A percentile compares a stretch with the other conserved stretches of the same genome.
phyloP scores from a whole-genome alignment of 2,113 vertebrate species.

The Syngnathus floridae region DNA sequence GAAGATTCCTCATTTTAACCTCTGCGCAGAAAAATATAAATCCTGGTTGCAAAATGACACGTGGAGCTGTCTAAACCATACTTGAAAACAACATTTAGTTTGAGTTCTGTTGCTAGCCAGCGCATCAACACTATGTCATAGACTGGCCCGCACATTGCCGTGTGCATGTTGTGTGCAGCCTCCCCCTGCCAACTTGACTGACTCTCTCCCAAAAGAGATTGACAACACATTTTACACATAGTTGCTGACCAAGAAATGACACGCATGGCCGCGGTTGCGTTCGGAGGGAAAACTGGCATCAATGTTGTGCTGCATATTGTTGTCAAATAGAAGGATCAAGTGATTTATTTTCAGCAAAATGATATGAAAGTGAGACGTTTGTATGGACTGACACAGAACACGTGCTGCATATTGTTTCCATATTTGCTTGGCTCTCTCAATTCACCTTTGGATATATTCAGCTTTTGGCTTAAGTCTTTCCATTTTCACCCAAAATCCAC shows the following conservation, averaged over 20 bases:
- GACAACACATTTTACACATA: conserved; percentile 29
- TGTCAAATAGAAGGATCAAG: background rate
- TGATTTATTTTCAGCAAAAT: conserved; percentile 13
- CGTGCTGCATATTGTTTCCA: background rate
- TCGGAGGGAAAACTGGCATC: conserved; percentile 21
- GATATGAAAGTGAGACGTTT: background rate
- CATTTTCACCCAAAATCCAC: background rate
- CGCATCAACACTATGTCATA: conserved; percentile 38
- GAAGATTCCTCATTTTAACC: background rate
- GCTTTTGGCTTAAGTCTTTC: background rate
- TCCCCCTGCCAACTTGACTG: conserved; percentile 3
- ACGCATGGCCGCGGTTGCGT: conserved; percentile 32
- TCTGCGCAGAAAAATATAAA: background rate
- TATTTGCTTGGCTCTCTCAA: background rate
- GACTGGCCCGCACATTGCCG: conserved; percentile 14
- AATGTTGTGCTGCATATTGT: background rate
- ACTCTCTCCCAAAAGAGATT: conserved; percentile 22
- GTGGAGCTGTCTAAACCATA: background rate
- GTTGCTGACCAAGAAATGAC: conserved; percentile 32
- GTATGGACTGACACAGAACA: background rate
- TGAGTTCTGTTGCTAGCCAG: conserved; percentile 19
- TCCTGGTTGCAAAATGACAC: background rate
- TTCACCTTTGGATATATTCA: background rate
- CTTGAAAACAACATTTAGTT: conserved; percentile 1
- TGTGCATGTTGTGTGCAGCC: conserved; percentile 4